Conservation (phyloP, 2,113 vertebrate species). For the Epinephelus fuscoguttatus region DNA sequence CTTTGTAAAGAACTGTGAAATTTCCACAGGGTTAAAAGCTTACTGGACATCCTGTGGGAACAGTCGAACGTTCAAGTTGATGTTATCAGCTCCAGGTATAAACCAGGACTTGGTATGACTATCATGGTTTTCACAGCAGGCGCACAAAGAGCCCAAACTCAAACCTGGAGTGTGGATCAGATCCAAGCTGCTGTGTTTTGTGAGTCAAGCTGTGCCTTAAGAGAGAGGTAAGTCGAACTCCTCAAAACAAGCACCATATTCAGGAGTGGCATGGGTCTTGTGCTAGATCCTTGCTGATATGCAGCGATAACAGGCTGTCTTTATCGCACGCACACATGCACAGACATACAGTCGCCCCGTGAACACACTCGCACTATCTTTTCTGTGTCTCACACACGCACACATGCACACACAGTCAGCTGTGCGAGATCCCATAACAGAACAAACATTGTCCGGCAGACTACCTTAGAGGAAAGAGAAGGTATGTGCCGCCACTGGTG, state of each 20-base stretch:
- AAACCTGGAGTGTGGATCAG: constrained; percentile 33
- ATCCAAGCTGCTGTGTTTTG: constrained; percentile 54
- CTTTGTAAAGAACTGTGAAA: background rate
- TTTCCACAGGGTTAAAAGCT: constrained; percentile 22
- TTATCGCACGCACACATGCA: constrained; percentile 23
- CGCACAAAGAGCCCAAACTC: constrained; percentile 32
- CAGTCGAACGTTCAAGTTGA: constrained; percentile 28
- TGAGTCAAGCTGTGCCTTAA: constrained; percentile 69
- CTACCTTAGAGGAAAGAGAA: constrained; percentile 49
- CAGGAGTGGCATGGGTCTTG: constrained; percentile 49
- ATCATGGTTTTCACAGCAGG: constrained; percentile 60
- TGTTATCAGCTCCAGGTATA: constrained; percentile 52
- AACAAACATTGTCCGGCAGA: constrained; percentile 52
- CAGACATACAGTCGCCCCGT: constrained; percentile 14
- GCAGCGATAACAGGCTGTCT: constrained; percentile 47
- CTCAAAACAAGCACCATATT: constrained; percentile 54
- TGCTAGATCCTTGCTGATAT: constrained; percentile 63
- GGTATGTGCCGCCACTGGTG: constrained; percentile 17
- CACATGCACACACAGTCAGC: constrained; percentile 26
- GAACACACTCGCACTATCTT: constrained; percentile 17
- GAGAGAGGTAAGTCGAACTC: constrained; percentile 42
- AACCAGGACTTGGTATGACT: constrained; percentile 38
- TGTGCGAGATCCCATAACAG: constrained; percentile 63
- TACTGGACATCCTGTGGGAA: constrained; percentile 27
- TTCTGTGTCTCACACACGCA: constrained; percentile 6